Percentiles rank a stretch among this genome's conserved stretches.
These are phyloP conservation scores for Masnerella sp. DNA, from an alignment of 2,888 invertebrate genomes.

Conservation along the genomic window DNA sequence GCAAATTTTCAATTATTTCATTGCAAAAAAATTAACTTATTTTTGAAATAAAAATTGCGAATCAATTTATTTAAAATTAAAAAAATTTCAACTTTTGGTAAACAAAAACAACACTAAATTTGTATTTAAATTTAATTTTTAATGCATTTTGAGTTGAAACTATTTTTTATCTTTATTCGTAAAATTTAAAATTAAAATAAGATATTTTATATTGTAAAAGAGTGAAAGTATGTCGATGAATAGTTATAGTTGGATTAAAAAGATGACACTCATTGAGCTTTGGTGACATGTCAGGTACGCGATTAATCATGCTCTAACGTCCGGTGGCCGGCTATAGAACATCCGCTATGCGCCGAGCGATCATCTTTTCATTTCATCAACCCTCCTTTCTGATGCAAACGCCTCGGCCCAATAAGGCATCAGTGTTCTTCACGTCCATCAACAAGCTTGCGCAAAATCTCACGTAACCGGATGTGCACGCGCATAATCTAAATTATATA, in stretches of 20 bases:
- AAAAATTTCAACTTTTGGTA: too few species aligned
- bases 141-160: too few species aligned
- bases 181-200: too few species aligned
- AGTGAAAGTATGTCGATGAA: constrained; percentile 33
- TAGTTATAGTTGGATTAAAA: constrained; percentile 30
- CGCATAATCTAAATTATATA: constrained; percentile 33
- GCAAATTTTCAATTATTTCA: too few species aligned
- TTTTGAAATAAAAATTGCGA: too few species aligned
- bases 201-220: too few species aligned
- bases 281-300: constrained; percentile 65
- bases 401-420: constrained; percentile 44
- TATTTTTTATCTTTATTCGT: too few species aligned
- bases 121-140: too few species aligned
- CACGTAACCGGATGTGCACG: constrained; percentile 46
- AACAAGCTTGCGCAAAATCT: constrained; percentile 42
- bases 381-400: constrained; percentile 37
- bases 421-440: constrained; percentile 30
- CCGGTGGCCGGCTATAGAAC: constrained; percentile 74
- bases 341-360: constrained; percentile 66
- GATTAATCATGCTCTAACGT: constrained; percentile 63
- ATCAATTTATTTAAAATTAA: too few species aligned
- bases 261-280: constrained; percentile 15
- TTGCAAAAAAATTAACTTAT: too few species aligned
- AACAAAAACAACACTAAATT: too few species aligned
- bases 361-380: constrained; percentile 48